A percentile compares a stretch with the other conserved stretches of the same genome.
Conservation (phyloP, 1,140 invertebrate genomes). For the Scaptodrosophila lebanonensis region DNA sequence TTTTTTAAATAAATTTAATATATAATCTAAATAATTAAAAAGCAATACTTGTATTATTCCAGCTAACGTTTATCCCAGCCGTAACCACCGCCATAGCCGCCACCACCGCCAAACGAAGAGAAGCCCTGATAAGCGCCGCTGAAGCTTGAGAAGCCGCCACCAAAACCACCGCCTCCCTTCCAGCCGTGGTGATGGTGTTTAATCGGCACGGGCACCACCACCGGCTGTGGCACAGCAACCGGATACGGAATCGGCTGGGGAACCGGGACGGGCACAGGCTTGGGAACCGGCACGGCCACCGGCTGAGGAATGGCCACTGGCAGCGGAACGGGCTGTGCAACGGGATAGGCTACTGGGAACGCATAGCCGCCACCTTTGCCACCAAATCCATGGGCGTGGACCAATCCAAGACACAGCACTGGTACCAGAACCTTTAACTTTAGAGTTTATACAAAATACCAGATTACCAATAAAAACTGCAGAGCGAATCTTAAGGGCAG, state of each 20-base stretch:
- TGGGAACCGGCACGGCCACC: conserved; percentile 22
- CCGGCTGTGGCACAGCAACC: conserved; percentile 44
- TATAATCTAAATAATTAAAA: background rate
- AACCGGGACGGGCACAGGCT: conserved; percentile 29
- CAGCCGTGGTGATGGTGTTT: conserved; percentile 43
- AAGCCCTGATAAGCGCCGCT: conserved; percentile 11
- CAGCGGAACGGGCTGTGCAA: conserved; percentile 44
- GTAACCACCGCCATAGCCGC: conserved; percentile 32
- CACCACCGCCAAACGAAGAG: conserved; percentile 30
- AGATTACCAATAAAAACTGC: no score
- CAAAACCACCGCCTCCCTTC: conserved; percentile 39
- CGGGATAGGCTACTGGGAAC: conserved; percentile 47
- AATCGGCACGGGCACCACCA: conserved; percentile 32
- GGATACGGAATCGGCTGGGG: conserved; percentile 28
- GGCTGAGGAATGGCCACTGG: conserved; percentile 27
- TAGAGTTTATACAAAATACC: no score
- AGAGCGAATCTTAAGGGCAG: no score
- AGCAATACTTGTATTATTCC: background rate
- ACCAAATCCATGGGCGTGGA: conserved; percentile 44
- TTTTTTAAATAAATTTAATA: background rate
- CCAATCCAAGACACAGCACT: conserved; percentile 19
- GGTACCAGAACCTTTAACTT: conserved; percentile 4
- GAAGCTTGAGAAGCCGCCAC: conserved; percentile 13
- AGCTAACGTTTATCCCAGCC: background rate
- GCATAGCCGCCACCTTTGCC: conserved; percentile 42